A percentile compares a stretch with the other conserved stretches of the same genome.
These are phyloP conservation scores for Nysson spinosus DNA, from an alignment of 2,888 invertebrate species.

Conservation along the genomic window DNA sequence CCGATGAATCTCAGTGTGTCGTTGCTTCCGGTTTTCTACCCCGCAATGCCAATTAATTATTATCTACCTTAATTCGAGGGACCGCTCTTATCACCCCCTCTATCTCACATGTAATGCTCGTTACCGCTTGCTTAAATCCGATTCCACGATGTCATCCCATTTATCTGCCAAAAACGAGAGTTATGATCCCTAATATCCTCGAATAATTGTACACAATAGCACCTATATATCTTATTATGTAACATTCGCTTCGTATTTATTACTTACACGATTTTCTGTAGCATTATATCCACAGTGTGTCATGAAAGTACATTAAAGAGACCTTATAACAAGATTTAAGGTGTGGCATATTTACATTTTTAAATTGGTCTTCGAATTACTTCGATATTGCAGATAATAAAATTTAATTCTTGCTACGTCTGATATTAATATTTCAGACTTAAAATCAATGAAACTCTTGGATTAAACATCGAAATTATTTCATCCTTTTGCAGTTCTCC, in stretches of 20 bases:
- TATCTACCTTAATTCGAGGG: not conserved
- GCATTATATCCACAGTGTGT: too few species aligned
- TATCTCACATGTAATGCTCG: slow-evolving; percentile 2
- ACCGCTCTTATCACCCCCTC: slow-evolving; percentile 1
- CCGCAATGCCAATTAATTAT: slow-evolving; percentile 16
- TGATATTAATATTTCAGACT: too few species aligned
- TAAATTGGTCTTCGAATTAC: too few species aligned
- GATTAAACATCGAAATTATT: too few species aligned
- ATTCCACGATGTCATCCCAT: not conserved
- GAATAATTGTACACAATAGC: slow-evolving; percentile 1
- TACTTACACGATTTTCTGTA: not conserved
- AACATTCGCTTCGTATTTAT: not conserved
- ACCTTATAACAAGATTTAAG: too few species aligned
- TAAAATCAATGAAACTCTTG: too few species aligned
- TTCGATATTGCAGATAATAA: too few species aligned
- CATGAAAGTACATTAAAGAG: too few species aligned
- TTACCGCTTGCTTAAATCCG: not conserved
- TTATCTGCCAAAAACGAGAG: slow-evolving; percentile 2
- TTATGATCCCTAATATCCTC: not conserved
- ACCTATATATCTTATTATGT: not conserved
- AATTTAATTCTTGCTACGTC: too few species aligned
- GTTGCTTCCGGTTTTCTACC: not conserved
- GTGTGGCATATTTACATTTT: too few species aligned
- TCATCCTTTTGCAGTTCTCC: too few species aligned
- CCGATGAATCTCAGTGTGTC: slow-evolving; percentile 5